phyloP scores from a whole-genome alignment of 1,140 invertebrate genomes.

The Drosophila arizonae region DNA sequence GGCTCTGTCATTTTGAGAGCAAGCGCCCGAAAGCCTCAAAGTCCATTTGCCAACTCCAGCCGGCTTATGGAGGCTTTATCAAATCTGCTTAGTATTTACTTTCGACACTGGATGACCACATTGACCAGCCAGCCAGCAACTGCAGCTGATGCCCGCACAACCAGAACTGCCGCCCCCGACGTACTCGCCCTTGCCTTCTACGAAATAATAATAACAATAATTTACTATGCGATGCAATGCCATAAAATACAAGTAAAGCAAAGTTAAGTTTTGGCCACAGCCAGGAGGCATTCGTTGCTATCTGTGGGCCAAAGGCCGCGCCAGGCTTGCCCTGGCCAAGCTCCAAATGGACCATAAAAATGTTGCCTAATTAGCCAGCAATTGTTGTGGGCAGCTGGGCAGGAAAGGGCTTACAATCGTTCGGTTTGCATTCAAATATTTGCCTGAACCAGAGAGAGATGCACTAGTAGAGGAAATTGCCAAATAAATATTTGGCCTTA shows the following conservation, averaged over 20 bases:
- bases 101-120: conserved; percentile 69
- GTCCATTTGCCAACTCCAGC: conserved; percentile 40
- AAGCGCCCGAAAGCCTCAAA: conserved; percentile 52
- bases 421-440: conserved; percentile 55
- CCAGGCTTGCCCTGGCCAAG: background rate
- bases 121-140: conserved; percentile 36
- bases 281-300: conserved; percentile 1
- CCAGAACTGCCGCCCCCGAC: background rate
- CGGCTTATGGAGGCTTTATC: conserved; percentile 22
- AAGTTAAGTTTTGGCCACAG: conserved; percentile 14
- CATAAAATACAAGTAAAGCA: conserved; percentile 51
- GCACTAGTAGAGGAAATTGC: background rate
- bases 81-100: conserved; percentile 70
- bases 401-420: conserved; percentile 40
- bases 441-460: conserved; percentile 25
- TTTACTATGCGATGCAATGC: conserved; percentile 69
- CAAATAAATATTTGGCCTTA: background rate
- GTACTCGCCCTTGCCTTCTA: background rate
- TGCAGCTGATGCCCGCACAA: conserved; percentile 52
- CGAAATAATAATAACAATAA: conserved; percentile 71
- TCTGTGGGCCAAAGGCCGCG: conserved; percentile 25
- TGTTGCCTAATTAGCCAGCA: conserved; percentile 65
- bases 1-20: conserved; percentile 54
- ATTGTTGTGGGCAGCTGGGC: conserved; percentile 38
- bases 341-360: conserved; percentile 38